Evolutionary conservation across 2,113 vertebrate genomes (phyloP), one percentile per base, ranked within the genome.

Genomic region (Callopanchax toddi): DNA sequence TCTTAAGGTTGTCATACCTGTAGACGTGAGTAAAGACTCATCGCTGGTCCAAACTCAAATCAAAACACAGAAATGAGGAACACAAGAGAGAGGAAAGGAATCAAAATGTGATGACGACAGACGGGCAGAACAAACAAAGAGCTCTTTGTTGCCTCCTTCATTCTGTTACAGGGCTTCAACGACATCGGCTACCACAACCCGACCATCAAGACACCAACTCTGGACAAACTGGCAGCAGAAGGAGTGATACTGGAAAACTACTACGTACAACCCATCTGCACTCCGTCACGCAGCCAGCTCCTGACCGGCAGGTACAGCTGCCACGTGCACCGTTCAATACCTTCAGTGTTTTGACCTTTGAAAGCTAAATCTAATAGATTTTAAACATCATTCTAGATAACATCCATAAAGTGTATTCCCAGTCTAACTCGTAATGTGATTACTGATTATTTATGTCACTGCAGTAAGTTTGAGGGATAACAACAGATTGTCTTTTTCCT

Each of bases 231-330:
- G 86, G 96, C 97, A 0, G 95, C 95, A 0, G 95, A 98, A 59
- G 97, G 97, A 0, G 97, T 98, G n/a, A 95, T 91, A 37, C 85
- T 98, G 89, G 97, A 99, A 90, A 99, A 97, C 32, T 99, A 99
- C 66, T 99, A 99, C 53, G 96, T 98, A 18, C 97, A 99, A 74
- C 97, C 97, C 54, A 97, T 99, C 89, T 99, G 97, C 71, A 99
- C 97, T 0, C 97, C 97, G 0, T 97, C 96, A 1, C 91, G 97
- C 54, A 99, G 97, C 83, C 96, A 98, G 86, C 95, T 99, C 39
- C 91, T 99, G 60, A 98, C 96, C 0, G 97, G 97, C 87, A 97
- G 97, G 97, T 98, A 94, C 11, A 1, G 6, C 16, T n/a, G 2
- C 16, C 20, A 0, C 51, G n/a, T n/a, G n/a, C n/a, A n/a, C n/a